phyloP scores from a whole-genome alignment of 2,797 vertebrate species.

The Coilia nasus region DNA sequence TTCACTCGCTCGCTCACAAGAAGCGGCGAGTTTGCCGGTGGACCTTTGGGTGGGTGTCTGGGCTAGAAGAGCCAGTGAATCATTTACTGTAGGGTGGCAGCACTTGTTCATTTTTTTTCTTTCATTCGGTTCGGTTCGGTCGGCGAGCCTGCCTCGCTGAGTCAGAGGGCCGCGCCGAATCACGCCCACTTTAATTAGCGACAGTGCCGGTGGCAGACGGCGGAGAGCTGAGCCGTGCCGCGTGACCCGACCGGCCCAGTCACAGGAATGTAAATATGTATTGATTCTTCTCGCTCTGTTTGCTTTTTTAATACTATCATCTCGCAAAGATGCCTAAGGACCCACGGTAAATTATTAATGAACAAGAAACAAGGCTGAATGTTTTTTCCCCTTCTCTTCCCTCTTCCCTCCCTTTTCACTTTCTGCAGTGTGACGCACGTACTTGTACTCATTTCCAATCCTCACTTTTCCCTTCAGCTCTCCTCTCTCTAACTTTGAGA shows the following conservation, averaged over 20 bases:
- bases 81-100: not conserved
- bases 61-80: not conserved
- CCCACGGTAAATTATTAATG: slow-evolving; percentile 26
- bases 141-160: not conserved
- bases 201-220: slow-evolving; percentile 18
- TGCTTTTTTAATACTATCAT: slow-evolving; percentile 52
- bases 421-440: not conserved
- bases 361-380: slow-evolving; percentile 1
- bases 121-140: not conserved
- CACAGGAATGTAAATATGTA: slow-evolving; percentile 53
- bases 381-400: not conserved
- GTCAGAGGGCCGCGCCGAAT: slow-evolving; percentile 21
- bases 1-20: not conserved
- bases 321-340: slow-evolving; percentile 37
- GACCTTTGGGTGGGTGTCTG: not conserved
- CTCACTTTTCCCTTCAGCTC: not conserved
- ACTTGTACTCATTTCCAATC: not conserved
- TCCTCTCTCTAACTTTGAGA: not conserved
- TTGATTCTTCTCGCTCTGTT: slow-evolving; percentile 54
- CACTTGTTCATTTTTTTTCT: not conserved
- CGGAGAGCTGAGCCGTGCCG: not conserved
- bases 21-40: not conserved
- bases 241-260: slow-evolving; percentile 42
- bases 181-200: slow-evolving; percentile 42
- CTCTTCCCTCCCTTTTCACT: not conserved